Percentiles rank a stretch among this genome's conserved stretches.
Conservation (phyloP, 2,113 vertebrate genomes). For the Okapia johnstoni region DNA sequence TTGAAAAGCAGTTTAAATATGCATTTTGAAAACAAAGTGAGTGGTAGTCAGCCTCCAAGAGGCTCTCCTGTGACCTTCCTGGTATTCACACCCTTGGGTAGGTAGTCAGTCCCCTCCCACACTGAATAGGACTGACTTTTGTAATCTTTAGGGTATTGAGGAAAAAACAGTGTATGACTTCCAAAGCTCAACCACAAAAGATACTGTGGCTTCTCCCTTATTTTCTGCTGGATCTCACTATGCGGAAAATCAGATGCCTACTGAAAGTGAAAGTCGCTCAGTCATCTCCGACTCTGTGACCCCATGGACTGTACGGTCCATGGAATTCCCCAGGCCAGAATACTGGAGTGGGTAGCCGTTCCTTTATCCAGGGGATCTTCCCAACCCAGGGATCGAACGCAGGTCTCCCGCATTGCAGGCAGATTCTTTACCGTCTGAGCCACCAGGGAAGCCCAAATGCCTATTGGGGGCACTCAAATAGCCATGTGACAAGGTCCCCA, state of each 20-base stretch:
- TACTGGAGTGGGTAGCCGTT: background rate
- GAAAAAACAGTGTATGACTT: background rate
- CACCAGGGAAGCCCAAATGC: background rate
- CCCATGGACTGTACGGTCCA: background rate
- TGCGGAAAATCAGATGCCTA: background rate
- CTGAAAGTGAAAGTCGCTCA: background rate
- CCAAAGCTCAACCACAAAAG: background rate
- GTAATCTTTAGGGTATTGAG: background rate
- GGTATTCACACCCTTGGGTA: background rate
- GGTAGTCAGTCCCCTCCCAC: background rate
- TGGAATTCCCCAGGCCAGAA: background rate
- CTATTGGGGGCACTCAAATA: background rate
- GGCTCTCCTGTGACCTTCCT: background rate
- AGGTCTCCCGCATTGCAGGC: background rate
- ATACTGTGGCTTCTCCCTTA: background rate
- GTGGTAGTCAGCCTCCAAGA: background rate
- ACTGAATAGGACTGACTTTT: background rate
- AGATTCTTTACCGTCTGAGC: background rate
- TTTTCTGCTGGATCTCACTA: background rate
- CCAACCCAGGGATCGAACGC: background rate
- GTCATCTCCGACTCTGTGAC: rapidly evolving
- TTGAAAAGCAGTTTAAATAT: background rate
- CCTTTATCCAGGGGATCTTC: background rate
- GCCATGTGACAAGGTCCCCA: background rate
- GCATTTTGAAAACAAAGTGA: background rate